A percentile compares a stretch with the other conserved stretches of the same genome.
phyloP scores from a whole-genome alignment of 2,113 vertebrate genomes.

The Lipophrys pholis region DNA sequence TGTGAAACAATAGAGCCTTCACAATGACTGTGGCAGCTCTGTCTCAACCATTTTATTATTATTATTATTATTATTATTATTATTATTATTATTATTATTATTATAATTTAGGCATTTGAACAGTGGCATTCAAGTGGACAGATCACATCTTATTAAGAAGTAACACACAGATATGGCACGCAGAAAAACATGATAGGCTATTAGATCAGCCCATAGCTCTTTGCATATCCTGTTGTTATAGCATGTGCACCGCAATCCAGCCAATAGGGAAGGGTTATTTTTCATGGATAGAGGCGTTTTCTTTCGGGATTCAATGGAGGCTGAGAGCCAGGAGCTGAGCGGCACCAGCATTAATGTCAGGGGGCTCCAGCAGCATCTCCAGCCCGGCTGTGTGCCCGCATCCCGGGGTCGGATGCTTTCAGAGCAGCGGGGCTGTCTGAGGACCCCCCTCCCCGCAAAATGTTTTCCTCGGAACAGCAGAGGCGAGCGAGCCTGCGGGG shows the following conservation, averaged over 20 bases:
- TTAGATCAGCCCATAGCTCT: slow-evolving; percentile 64
- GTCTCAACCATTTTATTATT: slow-evolving; percentile 8
- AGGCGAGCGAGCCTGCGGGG: neutral
- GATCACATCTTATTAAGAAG: slow-evolving; percentile 22
- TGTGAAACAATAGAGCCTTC: slow-evolving; percentile 39
- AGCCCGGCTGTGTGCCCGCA: slow-evolving; percentile 8
- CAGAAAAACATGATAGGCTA: slow-evolving; percentile 59
- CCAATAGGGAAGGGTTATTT: slow-evolving; percentile 72
- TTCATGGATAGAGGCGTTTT: slow-evolving; percentile 56
- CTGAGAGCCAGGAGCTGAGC: slow-evolving; percentile 35
- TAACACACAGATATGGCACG: slow-evolving; percentile 38
- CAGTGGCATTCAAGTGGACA: slow-evolving; percentile 3
- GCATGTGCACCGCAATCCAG: slow-evolving; percentile 73
- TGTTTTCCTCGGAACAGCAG: slow-evolving; percentile 15
- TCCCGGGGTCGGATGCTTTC: neutral
- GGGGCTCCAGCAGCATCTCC: slow-evolving; percentile 34
- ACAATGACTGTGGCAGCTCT: slow-evolving; percentile 11
- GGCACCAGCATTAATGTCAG: slow-evolving; percentile 26
- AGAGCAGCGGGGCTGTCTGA: neutral
- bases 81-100: slow-evolving; percentile 15
- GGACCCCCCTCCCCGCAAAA: slow-evolving; percentile 1
- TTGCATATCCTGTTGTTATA: slow-evolving; percentile 79
- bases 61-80: slow-evolving; percentile 20
- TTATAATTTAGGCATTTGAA: neutral
- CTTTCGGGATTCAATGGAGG: slow-evolving; percentile 64